Conservation (phyloP, 1,140 invertebrate genomes). For the Drosophila takahashii region DNA sequence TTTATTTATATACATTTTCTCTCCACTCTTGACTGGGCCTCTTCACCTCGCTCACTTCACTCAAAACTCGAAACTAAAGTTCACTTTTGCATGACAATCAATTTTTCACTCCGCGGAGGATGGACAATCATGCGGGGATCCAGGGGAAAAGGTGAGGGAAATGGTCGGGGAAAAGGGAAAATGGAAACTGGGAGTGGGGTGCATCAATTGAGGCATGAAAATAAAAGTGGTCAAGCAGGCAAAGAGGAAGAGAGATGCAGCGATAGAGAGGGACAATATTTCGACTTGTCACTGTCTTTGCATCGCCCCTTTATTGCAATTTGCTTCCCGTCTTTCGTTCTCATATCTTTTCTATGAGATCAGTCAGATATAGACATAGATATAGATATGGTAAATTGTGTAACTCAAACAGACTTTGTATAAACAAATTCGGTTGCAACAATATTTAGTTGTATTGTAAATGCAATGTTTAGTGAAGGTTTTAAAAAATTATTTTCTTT, state of each 20-base stretch:
- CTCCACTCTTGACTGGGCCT: constrained; percentile 59
- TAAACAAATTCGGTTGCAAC: too few relatives aligned
- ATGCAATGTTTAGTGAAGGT: not conserved
- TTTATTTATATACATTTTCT: constrained; percentile 56
- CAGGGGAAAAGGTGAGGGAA: constrained; percentile 7
- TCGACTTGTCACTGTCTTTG: constrained; percentile 56
- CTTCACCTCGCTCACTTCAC: constrained; percentile 63
- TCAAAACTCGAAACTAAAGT: constrained; percentile 66
- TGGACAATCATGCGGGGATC: not conserved
- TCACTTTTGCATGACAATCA: constrained; percentile 80
- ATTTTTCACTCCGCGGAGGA: constrained; percentile 56
- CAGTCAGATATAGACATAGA: too few relatives aligned
- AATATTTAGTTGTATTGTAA: not conserved
- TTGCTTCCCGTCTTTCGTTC: constrained; percentile 20
- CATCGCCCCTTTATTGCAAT: constrained; percentile 41
- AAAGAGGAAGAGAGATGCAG: constrained; percentile 14
- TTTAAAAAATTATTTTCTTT: too few relatives aligned
- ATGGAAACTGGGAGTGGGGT: constrained; percentile 19
- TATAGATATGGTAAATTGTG: not conserved
- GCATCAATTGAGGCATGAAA: constrained; percentile 81
- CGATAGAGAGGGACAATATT: constrained; percentile 35
- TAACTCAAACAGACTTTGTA: not conserved
- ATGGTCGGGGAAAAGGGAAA: constrained; percentile 12
- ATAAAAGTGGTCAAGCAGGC: constrained; percentile 75
- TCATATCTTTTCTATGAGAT: not conserved